These are phyloP conservation scores for Spea bombifrons DNA, from an alignment of 2,113 vertebrate species.

Conservation along the genomic window DNA sequence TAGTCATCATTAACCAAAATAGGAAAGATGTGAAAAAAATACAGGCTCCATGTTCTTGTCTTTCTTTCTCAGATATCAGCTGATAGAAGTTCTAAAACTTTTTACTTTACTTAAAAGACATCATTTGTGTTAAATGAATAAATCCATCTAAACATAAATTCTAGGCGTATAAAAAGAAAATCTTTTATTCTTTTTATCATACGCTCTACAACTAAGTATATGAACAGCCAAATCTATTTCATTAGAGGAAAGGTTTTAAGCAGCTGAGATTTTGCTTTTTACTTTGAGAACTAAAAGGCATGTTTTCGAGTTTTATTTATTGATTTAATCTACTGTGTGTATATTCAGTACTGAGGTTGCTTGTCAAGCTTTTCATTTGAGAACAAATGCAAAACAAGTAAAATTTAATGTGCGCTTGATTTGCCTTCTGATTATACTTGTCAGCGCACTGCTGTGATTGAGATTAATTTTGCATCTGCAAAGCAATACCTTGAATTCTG, in stretches of 20 bases:
- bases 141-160: not conserved
- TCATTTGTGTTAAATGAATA: not conserved
- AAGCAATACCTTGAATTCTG: conserved; percentile 47
- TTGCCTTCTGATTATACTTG: conserved; percentile 48
- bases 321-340: conserved; percentile 47
- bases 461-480: conserved; percentile 48
- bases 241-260: conserved; percentile 29
- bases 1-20: conserved; percentile 2
- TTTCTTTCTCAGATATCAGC: not conserved
- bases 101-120: not conserved
- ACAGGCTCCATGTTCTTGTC: not conserved
- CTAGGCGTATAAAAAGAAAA: conserved; percentile 6
- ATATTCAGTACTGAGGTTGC: conserved; percentile 40
- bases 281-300: conserved; percentile 39
- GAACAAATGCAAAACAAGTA: conserved; percentile 49
- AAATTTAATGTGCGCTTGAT: conserved; percentile 48
- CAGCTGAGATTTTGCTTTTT: conserved; percentile 27
- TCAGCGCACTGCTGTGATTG: conserved; percentile 48
- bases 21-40: not conserved
- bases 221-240: not conserved
- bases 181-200: conserved; percentile 6
- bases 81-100: not conserved
- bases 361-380: conserved; percentile 47
- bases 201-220: conserved; percentile 19
- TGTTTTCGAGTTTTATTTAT: conserved; percentile 47